Evolutionary conservation across 2,797 vertebrate species (phyloP).

Genomic region (Monodelphis domestica): DNA sequence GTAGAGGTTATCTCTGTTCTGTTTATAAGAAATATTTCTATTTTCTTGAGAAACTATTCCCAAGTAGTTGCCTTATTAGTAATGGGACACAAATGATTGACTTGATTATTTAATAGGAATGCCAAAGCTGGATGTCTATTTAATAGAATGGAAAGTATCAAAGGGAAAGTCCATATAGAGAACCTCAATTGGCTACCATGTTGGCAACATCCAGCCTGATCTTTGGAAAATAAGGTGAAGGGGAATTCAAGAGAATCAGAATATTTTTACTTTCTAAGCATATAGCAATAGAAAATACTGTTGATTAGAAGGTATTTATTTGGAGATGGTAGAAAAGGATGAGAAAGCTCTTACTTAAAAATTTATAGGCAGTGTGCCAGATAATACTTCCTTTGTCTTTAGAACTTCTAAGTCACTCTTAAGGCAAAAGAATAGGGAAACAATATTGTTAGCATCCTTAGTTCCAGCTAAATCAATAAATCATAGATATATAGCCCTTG

Average conservation of each 20-base stretch:
- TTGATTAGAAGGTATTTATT: neutral
- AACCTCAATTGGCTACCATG: neutral
- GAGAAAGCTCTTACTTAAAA: neutral
- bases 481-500: neutral
- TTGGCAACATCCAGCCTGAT: neutral
- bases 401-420: neutral
- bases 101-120: neutral
- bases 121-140: neutral
- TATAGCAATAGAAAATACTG: neutral
- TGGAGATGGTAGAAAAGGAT: neutral
- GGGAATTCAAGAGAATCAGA: neutral
- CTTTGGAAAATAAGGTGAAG: neutral
- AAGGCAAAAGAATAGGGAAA: neutral
- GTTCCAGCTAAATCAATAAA: neutral
- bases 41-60: neutral
- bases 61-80: neutral
- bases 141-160: neutral
- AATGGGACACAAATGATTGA: neutral
- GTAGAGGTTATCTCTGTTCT: neutral
- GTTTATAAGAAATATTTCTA: neutral
- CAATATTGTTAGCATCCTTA: neutral
- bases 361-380: neutral
- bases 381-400: neutral
- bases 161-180: neutral
- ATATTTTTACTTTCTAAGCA: neutral